Conservation (phyloP, 2,888 invertebrate genomes). For the Actias luna region DNA sequence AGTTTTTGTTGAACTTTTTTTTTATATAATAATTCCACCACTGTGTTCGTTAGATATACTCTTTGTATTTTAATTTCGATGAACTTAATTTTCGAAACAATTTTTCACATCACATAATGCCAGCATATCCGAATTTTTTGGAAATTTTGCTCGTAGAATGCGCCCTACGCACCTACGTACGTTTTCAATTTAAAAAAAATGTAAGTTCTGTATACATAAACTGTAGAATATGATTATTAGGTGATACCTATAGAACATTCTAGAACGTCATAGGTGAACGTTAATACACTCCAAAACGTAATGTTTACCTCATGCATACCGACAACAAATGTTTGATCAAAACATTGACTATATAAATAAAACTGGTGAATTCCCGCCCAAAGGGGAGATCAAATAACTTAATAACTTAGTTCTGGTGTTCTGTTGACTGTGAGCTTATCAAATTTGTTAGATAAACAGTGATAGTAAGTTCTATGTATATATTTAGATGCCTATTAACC, state of each 20-base stretch:
- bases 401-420: slow-evolving; percentile 12
- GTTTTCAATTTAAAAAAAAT: too few relatives aligned
- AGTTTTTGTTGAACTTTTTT: too few relatives aligned
- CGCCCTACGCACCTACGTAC: too few relatives aligned
- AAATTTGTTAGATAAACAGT: slow-evolving; percentile 11
- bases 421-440: slow-evolving; percentile 16
- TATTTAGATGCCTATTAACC: not conserved
- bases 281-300: not conserved
- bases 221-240: not conserved
- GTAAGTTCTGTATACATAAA: not conserved
- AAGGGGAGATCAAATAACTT: slow-evolving; percentile 9
- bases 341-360: slow-evolving; percentile 13
- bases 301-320: not conserved
- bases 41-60: too few relatives aligned
- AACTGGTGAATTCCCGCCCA: slow-evolving; percentile 8
- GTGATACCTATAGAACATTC: not conserved
- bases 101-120: too few relatives aligned
- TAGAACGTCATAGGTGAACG: not conserved
- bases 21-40: too few relatives aligned
- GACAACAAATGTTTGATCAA: slow-evolving; percentile 3
- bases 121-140: too few relatives aligned
- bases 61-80: too few relatives aligned
- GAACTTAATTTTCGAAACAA: too few relatives aligned
- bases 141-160: too few relatives aligned
- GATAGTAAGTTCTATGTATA: not conserved